These are phyloP conservation scores for Eilema griseolum DNA, from an alignment of 2,888 invertebrate genomes.

Conservation along the genomic window DNA sequence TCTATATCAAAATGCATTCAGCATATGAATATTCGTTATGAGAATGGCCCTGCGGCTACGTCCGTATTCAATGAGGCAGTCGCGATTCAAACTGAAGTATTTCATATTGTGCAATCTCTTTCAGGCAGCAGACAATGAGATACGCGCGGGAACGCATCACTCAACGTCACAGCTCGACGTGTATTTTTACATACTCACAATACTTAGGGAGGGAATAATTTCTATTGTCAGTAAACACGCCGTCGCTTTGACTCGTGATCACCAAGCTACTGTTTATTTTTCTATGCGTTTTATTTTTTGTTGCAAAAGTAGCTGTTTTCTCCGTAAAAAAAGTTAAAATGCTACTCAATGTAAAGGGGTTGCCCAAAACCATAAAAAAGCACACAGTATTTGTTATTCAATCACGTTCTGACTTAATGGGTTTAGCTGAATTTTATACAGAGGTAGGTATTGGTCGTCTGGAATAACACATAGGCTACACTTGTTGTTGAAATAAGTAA, in stretches of 20 bases:
- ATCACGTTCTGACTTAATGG: too few relatives aligned
- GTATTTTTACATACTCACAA: slow-evolving; percentile 82
- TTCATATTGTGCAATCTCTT: slow-evolving; percentile 84
- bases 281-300: slow-evolving; percentile 23
- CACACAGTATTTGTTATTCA: too few relatives aligned
- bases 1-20: slow-evolving; percentile 53
- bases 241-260: slow-evolving; percentile 67
- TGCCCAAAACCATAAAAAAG: too few relatives aligned
- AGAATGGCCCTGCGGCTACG: slow-evolving; percentile 61
- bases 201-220: slow-evolving; percentile 80
- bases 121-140: slow-evolving; percentile 78
- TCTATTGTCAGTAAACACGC: slow-evolving; percentile 79
- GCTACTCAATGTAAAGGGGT: too few relatives aligned
- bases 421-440: too few relatives aligned
- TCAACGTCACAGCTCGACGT: slow-evolving; percentile 81
- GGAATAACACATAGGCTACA: too few relatives aligned
- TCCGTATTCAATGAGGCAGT: slow-evolving; percentile 77
- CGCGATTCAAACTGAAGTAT: slow-evolving; percentile 79
- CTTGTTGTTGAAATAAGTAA: too few relatives aligned
- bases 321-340: not conserved
- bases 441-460: too few relatives aligned
- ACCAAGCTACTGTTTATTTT: slow-evolving; percentile 61
- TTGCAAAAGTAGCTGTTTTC: not conserved
- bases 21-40: slow-evolving; percentile 75
- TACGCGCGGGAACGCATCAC: slow-evolving; percentile 75